Base-by-base conservation (phyloP, 30 jellyfish, hydroid and myxozoan genomes). In the Haliclystus octoradiatus region DNA sequence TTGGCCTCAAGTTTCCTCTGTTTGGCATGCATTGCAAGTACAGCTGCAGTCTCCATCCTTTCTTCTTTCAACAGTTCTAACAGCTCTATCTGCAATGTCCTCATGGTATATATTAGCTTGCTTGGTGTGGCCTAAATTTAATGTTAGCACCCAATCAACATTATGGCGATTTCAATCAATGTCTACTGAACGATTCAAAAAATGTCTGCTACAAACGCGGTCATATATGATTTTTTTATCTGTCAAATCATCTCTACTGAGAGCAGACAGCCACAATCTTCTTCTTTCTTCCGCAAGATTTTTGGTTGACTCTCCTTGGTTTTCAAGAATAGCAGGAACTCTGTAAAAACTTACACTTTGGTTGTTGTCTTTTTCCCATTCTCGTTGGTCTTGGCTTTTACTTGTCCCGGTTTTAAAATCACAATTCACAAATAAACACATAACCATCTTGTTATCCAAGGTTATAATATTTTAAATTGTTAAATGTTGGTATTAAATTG, bases 141-240 rank as follows among this genome's bases (percentile, higher is more conserved):
- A 2, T 30, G 75, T 25, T 35, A 4, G 79, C 24, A 50, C 72
- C 73, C 73, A 69, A 40, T 35, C 40, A n/a, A 69, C 76, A 34
- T 66, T 66, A 67, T 33, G 76, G 68, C 74, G 27, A 49, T 47
- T 74, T 51, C 72, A 40, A 28, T 23, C 46, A 50, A 51, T 49
- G n/a, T 74, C 73, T 23, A 51, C 46, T 29, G 23, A 23, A 49
- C 72, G 52, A 30, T 4, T 2, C 31, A 69, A 49, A 49, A 69
- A 69, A 46, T 69, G 73, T 25, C 72, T 62, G 79, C 74, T 47
- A 35, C 79, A 40, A 50, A 69, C 50, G 73, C 72, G 50, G 53
- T 25, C 79, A 33, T 50, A n/a, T 47, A 74, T 49, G 74, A 47
- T 24, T 24, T n/a, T 40, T 47, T 40, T 51, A 14, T 40, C 72